Evolutionary conservation across 2,113 vertebrate genomes (phyloP), one percentile per base, ranked within the genome.

Genomic region (Pollachius pollachius): DNA sequence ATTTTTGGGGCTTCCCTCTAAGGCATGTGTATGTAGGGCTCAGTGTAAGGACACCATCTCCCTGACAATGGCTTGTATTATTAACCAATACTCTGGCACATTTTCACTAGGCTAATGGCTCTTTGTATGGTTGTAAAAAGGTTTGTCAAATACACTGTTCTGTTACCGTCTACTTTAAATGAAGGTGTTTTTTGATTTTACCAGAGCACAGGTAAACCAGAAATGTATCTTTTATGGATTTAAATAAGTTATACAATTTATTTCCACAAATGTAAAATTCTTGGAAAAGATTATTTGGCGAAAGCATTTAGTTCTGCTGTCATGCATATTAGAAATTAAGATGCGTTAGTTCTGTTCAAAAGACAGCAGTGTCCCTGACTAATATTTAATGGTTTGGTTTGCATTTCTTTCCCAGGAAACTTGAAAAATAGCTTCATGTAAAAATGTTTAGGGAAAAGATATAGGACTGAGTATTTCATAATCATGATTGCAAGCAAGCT

Each of bases 151-250:
- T 68, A 80, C 85, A 87, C 85, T 83, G 80, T 85, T 73, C 59
- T 79, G 54, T 76, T 70, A 60, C 75, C 77, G 78, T 88, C 83
- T 86, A 62, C 74, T 85, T 85, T 84, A 72, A 81, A 70, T 73
- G 74, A 81, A 83, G 69, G 64, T 76, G 74, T 81, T 57, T 68
- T 77, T 81, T 74, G 67, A 69, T 74, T 79, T 84, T 27, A 79
- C 72, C 67, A 71, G 76, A 85, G 72, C 64, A 81, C 71, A 77
- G 57, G 72, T 79, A 73, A 81, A 78, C 73, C 65, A 9, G 74
- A 34, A 81, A 59, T 76, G 65, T 67, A 81, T 78, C 0, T 8
- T 75, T 70, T 58, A 67, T 68, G n/a, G 74, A 81, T 68, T 73
- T 62, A 63, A 68, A 80, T 81, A 71, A 75, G 69, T 75, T 75